Evolutionary conservation across 2,113 vertebrate genomes (phyloP).

Genomic region (Thermophis baileyi): DNA sequence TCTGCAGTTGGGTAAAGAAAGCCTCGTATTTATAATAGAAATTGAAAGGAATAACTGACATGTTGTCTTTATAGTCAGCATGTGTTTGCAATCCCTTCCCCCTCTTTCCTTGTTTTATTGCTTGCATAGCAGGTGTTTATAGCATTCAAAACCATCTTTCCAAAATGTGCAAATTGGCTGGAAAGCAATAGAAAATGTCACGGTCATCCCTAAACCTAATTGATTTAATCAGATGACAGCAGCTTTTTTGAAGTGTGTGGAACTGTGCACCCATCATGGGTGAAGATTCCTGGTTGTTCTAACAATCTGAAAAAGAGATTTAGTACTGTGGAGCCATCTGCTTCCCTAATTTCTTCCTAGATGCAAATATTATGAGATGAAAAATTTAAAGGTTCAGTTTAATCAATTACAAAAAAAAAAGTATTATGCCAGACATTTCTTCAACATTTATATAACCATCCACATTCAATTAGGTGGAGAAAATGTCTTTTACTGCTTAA

Average conservation of each 20-base stretch:
- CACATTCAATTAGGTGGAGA: not conserved
- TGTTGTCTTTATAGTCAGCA: not conserved
- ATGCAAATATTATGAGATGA: not conserved
- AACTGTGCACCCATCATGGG: not conserved
- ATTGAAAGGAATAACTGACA: not conserved
- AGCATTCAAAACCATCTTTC: slow-evolving; percentile 28
- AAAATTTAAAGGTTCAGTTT: not conserved
- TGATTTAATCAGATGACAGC: slow-evolving; percentile 6
- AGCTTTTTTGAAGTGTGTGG: not conserved
- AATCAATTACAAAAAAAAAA: not conserved
- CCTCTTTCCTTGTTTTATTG: slow-evolving; percentile 38
- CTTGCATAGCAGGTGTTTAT: slow-evolving; percentile 30
- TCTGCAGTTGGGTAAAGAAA: slow-evolving; percentile 11
- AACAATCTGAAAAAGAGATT: not conserved
- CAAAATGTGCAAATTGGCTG: slow-evolving; percentile 36
- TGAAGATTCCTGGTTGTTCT: not conserved
- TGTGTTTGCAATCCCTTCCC: slow-evolving; percentile 12
- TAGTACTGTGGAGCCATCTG: not conserved
- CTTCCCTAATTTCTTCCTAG: not conserved
- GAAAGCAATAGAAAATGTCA: slow-evolving; percentile 20
- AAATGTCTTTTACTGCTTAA: not conserved
- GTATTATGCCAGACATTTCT: not conserved
- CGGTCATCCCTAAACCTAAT: not conserved
- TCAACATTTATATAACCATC: not conserved
- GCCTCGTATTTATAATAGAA: not conserved